Conservation (phyloP, 2,113 vertebrate species). For the Crotalus viridis region DNA sequence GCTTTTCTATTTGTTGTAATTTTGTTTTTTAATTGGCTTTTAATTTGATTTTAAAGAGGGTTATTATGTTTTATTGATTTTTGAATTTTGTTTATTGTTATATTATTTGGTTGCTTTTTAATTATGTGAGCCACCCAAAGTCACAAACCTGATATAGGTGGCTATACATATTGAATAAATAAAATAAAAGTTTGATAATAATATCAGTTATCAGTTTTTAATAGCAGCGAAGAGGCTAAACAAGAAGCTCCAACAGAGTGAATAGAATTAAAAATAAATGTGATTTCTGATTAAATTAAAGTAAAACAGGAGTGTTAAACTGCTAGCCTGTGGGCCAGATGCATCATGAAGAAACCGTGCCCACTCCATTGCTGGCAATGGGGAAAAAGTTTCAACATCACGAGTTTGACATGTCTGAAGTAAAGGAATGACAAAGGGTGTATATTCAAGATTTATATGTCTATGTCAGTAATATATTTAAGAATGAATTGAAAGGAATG, state of each 20-base stretch:
- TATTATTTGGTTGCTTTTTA: not conserved
- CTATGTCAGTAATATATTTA: not conserved
- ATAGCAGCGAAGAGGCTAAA: not conserved
- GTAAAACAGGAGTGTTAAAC: not conserved
- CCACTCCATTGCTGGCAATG: no score
- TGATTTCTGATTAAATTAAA: not conserved
- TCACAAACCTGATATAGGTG: not conserved
- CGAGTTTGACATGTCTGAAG: not conserved
- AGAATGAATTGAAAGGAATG: not conserved
- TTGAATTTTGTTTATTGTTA: not conserved
- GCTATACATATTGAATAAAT: not conserved
- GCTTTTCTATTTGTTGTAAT: not conserved
- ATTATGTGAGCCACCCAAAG: not conserved
- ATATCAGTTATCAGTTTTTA: not conserved
- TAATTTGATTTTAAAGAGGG: not conserved
- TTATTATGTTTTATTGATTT: not conserved
- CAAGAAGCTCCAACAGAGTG: not conserved
- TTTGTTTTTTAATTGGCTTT: not conserved
- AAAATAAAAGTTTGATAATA: not conserved
- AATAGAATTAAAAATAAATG: not conserved
- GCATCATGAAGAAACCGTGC: no score
- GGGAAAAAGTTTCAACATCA: no score
- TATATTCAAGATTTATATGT: not conserved
- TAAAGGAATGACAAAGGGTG: not conserved
- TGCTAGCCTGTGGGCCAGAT: no score